Base-by-base conservation (phyloP, 2,113 vertebrate species). In the Apodemus speciosus region DNA sequence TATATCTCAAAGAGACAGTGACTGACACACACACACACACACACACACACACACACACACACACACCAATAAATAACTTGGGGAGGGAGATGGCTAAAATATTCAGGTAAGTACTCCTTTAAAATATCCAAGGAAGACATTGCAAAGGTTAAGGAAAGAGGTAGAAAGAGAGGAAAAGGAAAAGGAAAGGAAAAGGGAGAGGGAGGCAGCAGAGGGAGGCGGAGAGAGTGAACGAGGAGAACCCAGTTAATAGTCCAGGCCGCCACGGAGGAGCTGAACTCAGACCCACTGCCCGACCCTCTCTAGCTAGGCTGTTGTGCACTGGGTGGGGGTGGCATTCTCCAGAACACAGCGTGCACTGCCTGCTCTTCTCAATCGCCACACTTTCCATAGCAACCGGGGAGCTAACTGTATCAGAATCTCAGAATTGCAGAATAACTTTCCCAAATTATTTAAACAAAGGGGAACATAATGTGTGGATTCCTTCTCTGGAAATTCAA, bases 361-460 rank as follows among this genome's bases (percentile, higher is more conserved):
- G 83, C 25, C 46, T 83, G 89, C 27, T 89, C 62, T 93, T n/a
- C 21, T 10, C 75, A 30, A 76, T 20, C n/a, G 69, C 40, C 71
- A n/a, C 80, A 43, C 35, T 80, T 64, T 69, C 43, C 62, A 64
- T 25, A 32, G 80, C 23, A 89, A 80, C 32, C 32, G 25, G 60
- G 51, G 15, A 60, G 81, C 32, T 53, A 79, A 69, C 23, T 43
- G 8, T 46, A 43, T 66, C 64, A 66, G 64, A 64, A 64, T 64
- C 27, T 77, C 56, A 60, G 35, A 92, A 93, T 46, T 73, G 72
- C 60, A 49, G 40, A 68, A 49, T 32, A 20, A 85, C 60, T 32
- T n/a, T 90, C 53, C 46, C 73, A 83, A 92, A 89, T 1, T 92
- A 95, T 53, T 94, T 79, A 73, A 91, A 95, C 46, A 85, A 66